Evolutionary conservation across 1,140 invertebrate genomes (phyloP), one percentile per base, ranked within the genome.

Genomic region (Thereuonema tuberculata): DNA sequence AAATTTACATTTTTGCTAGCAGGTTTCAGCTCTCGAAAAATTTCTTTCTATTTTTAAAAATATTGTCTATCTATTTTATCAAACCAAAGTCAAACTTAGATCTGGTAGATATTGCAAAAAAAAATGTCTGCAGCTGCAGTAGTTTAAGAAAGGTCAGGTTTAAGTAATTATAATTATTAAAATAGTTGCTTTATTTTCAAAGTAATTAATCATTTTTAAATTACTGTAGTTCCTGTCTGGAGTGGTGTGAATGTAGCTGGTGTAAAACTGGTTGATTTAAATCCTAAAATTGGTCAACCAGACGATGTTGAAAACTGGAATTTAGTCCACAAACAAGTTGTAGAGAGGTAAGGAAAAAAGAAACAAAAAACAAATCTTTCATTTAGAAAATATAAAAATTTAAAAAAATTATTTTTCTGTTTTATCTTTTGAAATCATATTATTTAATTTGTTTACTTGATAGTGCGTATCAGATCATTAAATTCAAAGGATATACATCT

Each of bases 171-270:
- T 9, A 9, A 9, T 17, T 37, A 17, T 37, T 37, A 5, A 37
- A 9, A 9, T 37, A 37, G 5, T 37, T 17, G 17, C 5, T 37
- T 9, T 37, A 37, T 37, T 37, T 37, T 37, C 5, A 37, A 37
- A 17, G 5, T 37, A 20, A 12, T 50, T 21, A 50, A 14, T 24
- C 5, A 14, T 12, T 12, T 28, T 59, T 50, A 5, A 12, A 12
- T 50, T 50, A 12, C 17, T 61, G 31, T 65, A 90, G 90, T 93
- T 64, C 86, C 90, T 9, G 87, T 94, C 0, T 95, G 91, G 91
- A 92, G 89, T 12, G 86, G 88, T 17, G 88, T 93, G 1, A 94
- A 93, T 70, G 81, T 95, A 14, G 89, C 89, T 27, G 90, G 91
- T 12, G 87, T 93, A 2, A 80, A 84, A 12, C 74, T 94, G 26